Evolutionary conservation across 2,797 vertebrate genomes (phyloP), one percentile per base, ranked within the genome.

Genomic region (Oreochromis grahami): DNA sequence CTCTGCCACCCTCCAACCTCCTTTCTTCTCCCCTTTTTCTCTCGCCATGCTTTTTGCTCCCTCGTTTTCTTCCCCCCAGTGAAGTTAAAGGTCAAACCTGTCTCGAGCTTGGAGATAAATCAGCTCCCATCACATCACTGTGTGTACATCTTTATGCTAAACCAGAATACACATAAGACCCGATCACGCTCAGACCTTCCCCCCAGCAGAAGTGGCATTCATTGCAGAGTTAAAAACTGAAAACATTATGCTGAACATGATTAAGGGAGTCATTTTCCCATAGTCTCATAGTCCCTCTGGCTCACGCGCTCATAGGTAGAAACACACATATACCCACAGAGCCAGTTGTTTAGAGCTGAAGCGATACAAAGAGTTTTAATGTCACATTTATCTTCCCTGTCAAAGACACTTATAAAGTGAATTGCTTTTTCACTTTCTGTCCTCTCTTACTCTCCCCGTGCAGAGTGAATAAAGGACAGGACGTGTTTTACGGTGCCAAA

Each of bases 1-100:
- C 29, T 26, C 38, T 70, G 65, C 65, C 4, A 19, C 21, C 13
- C 13, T 21, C 26, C 9, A 3, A 21, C 43, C 43, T 45, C 55
- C 38, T 58, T 21, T 45, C 51, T 63, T 70, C 45, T 82, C 45
- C 26, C 60, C 56, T 29, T 51, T 76, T 36, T 65, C 50, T 52
- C 79, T 65, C 63, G 2, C 3, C 43, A 50, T 48, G 38, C 50
- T 53, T 77, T 53, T 34, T 74, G 10, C 24, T 78, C 53, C 43
- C 26, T 76, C 52, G n/a, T 43, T 79, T 65, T 52, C 78, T 85
- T 77, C 78, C 76, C 63, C 86, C 70, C 63, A 38, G 51, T 77
- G n/a, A 80, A 82, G 85, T 41, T 83, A 94, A 95, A 94, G 94
- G 93, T 94, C 92, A 92, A 79, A 79, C 78, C 52, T 85, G 91